Evolutionary conservation across 30 jellyfish, hydroid and myxozoan species (phyloP), one percentile per base, ranked within the genome.

Genomic region (Morbakka virulenta): DNA sequence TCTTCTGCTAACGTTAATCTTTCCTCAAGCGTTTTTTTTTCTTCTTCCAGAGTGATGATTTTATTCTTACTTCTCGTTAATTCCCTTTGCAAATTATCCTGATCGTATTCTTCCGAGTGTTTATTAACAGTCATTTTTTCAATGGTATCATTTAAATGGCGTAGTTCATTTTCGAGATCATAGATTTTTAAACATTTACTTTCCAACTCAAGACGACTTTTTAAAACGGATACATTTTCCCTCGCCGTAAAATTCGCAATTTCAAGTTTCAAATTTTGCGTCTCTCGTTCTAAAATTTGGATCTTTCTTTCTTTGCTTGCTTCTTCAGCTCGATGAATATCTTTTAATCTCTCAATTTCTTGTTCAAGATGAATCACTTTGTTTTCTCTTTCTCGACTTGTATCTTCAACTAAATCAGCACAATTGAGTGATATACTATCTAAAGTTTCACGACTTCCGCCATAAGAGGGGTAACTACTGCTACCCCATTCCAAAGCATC

Each of bases 1-100:
- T 90, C 98, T 52, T 90, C 98, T 6, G 98, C 98, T 1, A 90
- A 81, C 22, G 66, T 67, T 48, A 83, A 52, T 1, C 98, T 62
- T 61, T 83, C 98, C 47, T 90, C 98, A 62, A 85, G 30, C 0
- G 95, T 63, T 53, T 85, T 53, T 51, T 90, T 90, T 41, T 90
- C 98, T 21, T 90, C 98, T 67, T 90, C 98, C 28, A 90, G 66
- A 34, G 79, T 32, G 36, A 25, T 74, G 2, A 77, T 63, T 34
- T 86, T 30, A 50, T 72, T 72, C 36, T 72, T 62, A 48, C 93
- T 85, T 50, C 96, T 66, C 26, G 77, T 84, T 64, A 90, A 52
- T 50, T 90, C 95, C 41, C 81, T 70, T 34, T 65, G 76, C 34
- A 84, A 75, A 3, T 68, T 34, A 23, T 80, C 91, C 23, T 83